Conservation (phyloP, 2,888 invertebrate species). For the Rhagophthalmus giganteus region DNA sequence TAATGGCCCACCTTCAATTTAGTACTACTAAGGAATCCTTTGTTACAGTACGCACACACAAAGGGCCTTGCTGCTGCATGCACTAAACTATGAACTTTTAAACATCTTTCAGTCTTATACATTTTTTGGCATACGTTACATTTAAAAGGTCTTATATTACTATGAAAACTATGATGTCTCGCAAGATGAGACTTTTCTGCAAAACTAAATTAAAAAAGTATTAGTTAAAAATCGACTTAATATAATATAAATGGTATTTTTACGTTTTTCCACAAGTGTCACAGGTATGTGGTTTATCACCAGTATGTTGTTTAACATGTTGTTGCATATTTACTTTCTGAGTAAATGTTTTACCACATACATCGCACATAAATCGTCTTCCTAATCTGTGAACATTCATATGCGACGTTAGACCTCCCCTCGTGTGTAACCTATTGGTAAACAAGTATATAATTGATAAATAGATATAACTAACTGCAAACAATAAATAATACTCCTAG, state of each 20-base stretch:
- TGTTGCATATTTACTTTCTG: conserved; percentile 59
- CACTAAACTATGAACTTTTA: conserved; percentile 61
- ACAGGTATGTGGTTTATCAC: conserved; percentile 58
- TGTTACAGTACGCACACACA: conserved; percentile 60
- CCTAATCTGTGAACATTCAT: conserved; percentile 55
- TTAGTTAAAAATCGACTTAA: neutral
- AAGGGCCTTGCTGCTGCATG: conserved; percentile 60
- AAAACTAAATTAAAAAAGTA: conserved; percentile 43
- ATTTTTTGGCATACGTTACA: conserved; percentile 60
- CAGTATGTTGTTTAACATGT: conserved; percentile 57
- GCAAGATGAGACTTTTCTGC: conserved; percentile 55
- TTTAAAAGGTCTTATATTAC: conserved; percentile 52
- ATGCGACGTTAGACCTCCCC: conserved; percentile 55
- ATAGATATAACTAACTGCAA: too few relatives aligned
- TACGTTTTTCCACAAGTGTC: conserved; percentile 57
- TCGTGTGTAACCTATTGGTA: conserved; percentile 53
- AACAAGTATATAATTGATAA: too few relatives aligned
- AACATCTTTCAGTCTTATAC: conserved; percentile 61
- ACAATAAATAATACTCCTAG: too few relatives aligned
- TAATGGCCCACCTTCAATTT: conserved; percentile 53
- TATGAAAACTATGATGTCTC: conserved; percentile 54
- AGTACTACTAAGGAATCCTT: conserved; percentile 63
- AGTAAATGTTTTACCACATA: conserved; percentile 61
- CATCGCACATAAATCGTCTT: conserved; percentile 58
- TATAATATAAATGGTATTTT: conserved; percentile 23